Percentiles rank a stretch among this genome's conserved stretches.
phyloP scores from a whole-genome alignment of 2,113 vertebrate species.

The Phoxinus phoxinus region DNA sequence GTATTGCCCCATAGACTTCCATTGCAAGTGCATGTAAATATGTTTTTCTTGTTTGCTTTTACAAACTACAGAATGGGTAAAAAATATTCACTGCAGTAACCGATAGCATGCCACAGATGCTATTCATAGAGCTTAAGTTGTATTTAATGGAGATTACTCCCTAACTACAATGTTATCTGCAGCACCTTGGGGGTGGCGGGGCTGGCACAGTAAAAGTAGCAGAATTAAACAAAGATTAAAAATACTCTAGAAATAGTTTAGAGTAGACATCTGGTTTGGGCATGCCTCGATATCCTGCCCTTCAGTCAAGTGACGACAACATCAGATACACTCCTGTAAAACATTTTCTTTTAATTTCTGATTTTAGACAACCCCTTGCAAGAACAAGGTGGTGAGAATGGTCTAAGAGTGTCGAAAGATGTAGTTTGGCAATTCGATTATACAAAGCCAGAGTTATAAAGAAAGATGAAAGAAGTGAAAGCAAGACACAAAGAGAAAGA shows the following conservation, averaged over 20 bases:
- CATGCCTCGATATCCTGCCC: not conserved
- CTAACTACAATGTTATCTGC: not conserved
- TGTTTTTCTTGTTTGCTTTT: not conserved
- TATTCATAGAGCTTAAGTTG: not conserved
- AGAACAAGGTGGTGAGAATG: not conserved
- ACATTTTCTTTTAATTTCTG: not conserved
- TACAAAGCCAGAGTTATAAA: slow-evolving; percentile 7
- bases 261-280: not conserved
- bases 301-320: not conserved
- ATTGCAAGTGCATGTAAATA: not conserved
- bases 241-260: not conserved
- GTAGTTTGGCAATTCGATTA: slow-evolving; percentile 13
- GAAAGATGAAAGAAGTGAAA: slow-evolving; percentile 18
- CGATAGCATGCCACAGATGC: not conserved
- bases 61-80: not conserved
- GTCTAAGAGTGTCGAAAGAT: not conserved
- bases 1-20: not conserved
- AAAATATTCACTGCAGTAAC: not conserved
- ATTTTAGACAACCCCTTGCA: not conserved
- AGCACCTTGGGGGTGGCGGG: not conserved
- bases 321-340: not conserved
- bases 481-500: not conserved
- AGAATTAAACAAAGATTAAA: not conserved
- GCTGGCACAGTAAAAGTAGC: not conserved
- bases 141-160: not conserved